Conservation (phyloP, 2,113 vertebrate genomes). For the Tursiops truncatus region DNA sequence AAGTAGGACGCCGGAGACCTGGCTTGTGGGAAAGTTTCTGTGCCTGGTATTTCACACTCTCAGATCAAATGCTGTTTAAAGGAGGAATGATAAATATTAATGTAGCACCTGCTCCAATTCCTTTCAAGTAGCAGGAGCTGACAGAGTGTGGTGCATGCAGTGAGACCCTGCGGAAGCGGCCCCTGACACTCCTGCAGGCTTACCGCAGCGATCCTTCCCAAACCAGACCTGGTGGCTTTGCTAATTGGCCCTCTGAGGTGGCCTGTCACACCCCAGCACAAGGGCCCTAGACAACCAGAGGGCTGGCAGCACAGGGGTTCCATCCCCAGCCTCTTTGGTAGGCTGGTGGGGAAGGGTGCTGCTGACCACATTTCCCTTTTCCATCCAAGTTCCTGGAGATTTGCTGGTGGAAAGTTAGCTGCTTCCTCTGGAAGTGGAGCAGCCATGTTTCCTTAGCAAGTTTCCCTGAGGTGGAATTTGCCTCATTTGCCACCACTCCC, state of each 20-base stretch:
- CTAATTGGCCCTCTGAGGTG: slow-evolving; percentile 39
- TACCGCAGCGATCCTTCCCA: not conserved
- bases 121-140: slow-evolving; percentile 15
- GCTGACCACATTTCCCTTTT: not conserved
- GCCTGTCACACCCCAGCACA: not conserved
- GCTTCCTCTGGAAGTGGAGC: not conserved
- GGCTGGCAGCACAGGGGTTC: accelerated
- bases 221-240: not conserved
- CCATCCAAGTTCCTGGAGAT: not conserved
- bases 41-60: not conserved
- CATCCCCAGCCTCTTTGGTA: accelerated
- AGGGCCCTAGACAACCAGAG: not conserved
- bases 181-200: not conserved
- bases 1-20: not conserved
- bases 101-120: slow-evolving; percentile 45
- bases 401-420: not conserved
- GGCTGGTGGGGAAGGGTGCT: not conserved
- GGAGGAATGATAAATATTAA: slow-evolving; percentile 63
- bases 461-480: not conserved
- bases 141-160: accelerated
- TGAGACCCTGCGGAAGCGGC: not conserved
- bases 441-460: not conserved
- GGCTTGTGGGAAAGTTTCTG: not conserved
- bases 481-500: not conserved
- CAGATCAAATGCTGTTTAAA: slow-evolving; percentile 41